phyloP scores from a whole-genome alignment of 2,888 invertebrate genomes.

The Metalampra italica region DNA sequence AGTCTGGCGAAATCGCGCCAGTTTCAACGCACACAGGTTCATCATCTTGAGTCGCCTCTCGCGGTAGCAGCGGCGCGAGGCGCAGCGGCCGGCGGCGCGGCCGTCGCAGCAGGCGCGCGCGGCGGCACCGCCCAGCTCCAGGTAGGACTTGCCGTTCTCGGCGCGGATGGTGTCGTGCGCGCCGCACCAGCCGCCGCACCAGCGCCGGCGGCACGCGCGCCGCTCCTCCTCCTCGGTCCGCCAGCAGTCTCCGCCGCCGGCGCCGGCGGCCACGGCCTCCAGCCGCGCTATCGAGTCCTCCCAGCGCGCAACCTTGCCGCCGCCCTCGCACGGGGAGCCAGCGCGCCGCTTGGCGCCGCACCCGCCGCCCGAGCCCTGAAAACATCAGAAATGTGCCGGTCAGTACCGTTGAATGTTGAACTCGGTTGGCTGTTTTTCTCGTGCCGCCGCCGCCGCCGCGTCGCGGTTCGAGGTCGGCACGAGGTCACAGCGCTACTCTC shows the following conservation, averaged over 20 bases:
- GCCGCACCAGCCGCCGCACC: conserved; percentile 77
- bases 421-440: not conserved
- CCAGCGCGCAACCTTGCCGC: conserved; percentile 74
- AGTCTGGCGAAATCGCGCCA: conserved; percentile 91
- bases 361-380: conserved; percentile 76
- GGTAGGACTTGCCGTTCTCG: conserved; percentile 93
- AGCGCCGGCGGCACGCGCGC: conserved; percentile 75
- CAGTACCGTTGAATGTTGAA: conserved; percentile 5
- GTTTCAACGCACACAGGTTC: conserved; percentile 94
- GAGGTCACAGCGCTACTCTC: too few species aligned
- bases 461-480: conserved; percentile 6
- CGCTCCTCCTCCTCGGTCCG: conserved; percentile 76
- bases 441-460: not conserved
- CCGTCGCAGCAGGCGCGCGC: conserved; percentile 89
- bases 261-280: conserved; percentile 80
- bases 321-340: conserved; percentile 71
- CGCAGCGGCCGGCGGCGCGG: conserved; percentile 85
- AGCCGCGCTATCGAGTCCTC: conserved; percentile 72
- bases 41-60: conserved; percentile 92
- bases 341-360: conserved; percentile 76
- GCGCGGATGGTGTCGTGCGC: conserved; percentile 90
- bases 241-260: conserved; percentile 80
- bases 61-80: conserved; percentile 89
- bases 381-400: conserved; percentile 27
- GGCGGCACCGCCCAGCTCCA: conserved; percentile 89